Percentiles rank a stretch among this genome's conserved stretches.
Conservation (phyloP, 2,113 vertebrate genomes). For the Anguilla rostrata region DNA sequence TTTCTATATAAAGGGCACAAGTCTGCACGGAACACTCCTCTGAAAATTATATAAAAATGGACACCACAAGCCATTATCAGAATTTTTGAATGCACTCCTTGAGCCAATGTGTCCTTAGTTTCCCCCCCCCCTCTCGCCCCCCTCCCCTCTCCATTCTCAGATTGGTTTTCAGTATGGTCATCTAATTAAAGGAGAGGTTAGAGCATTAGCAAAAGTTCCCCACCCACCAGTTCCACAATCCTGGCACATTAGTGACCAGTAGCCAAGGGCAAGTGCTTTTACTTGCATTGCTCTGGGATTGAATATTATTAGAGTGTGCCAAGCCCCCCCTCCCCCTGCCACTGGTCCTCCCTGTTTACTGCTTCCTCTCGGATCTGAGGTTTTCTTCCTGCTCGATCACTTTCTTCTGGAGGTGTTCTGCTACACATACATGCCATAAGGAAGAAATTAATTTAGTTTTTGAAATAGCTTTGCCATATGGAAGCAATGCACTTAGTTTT, state of each 20-base stretch:
- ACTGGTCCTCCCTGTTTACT: no score
- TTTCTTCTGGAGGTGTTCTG: background rate
- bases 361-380: no score
- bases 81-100: no score
- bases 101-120: no score
- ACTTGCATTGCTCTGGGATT: background rate
- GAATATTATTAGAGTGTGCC: background rate
- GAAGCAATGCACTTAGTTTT: background rate
- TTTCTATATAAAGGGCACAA: no score
- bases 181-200: background rate
- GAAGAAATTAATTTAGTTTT: no score
- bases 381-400: background rate
- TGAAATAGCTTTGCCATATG: no score
- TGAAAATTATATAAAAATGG: no score
- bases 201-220: background rate
- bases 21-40: no score
- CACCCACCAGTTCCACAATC: background rate
- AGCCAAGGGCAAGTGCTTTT: background rate
- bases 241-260: background rate
- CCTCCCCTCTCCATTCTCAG: background rate
- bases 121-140: no score
- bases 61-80: no score
- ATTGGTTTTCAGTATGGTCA: background rate
- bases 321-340: background rate
- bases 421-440: background rate